Conservation (phyloP, 2,888 invertebrate species). For the Clanis bilineata region DNA sequence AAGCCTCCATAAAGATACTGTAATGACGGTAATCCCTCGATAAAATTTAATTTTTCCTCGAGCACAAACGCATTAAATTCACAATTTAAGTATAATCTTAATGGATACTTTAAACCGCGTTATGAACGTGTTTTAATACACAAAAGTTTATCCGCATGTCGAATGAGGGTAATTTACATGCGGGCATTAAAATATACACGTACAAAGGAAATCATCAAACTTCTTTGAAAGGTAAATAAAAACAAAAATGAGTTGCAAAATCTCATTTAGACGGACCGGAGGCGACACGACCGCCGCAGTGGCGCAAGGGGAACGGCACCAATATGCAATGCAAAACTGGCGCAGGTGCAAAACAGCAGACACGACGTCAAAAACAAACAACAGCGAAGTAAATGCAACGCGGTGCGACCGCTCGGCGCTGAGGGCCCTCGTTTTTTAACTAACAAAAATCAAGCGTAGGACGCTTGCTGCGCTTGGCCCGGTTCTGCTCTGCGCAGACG, state of each 20-base stretch:
- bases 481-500: constrained; percentile 40
- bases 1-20: not conserved
- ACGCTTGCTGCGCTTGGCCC: constrained; percentile 33
- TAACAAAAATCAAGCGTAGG: constrained; percentile 72
- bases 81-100: not conserved
- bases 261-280: constrained; percentile 53
- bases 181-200: constrained; percentile 29
- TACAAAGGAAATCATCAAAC: constrained; percentile 43
- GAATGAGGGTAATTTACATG: constrained; percentile 36
- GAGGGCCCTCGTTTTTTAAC: constrained; percentile 71
- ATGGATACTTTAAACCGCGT: constrained; percentile 10
- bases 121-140: constrained; percentile 9
- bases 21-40: not conserved
- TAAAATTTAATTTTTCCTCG: not conserved
- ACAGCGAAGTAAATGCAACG: constrained; percentile 49
- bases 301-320: constrained; percentile 29
- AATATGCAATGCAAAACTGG: constrained; percentile 58
- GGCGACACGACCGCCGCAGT: constrained; percentile 27
- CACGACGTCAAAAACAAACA: constrained; percentile 66
- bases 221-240: constrained; percentile 42
- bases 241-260: constrained; percentile 47
- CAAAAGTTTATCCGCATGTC: constrained; percentile 8
- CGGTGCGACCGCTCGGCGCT: constrained; percentile 42
- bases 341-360: constrained; percentile 73
- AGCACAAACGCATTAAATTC: not conserved